phyloP scores from a whole-genome alignment of 2,797 vertebrate genomes.

The Champsocephalus gunnari region DNA sequence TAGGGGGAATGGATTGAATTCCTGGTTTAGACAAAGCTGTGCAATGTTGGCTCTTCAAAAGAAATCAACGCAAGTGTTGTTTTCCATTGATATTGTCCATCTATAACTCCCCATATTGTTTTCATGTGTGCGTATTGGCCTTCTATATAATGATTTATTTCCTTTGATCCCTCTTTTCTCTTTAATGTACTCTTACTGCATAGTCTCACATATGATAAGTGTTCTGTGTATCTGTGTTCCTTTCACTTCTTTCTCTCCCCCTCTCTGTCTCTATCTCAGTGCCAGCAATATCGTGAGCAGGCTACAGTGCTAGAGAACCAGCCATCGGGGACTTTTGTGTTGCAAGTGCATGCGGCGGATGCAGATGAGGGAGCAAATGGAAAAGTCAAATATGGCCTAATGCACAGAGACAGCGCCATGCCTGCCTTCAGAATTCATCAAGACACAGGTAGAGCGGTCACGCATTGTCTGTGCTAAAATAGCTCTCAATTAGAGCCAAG shows the following conservation, averaged over 20 bases:
- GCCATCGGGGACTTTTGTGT: slow-evolving; percentile 89
- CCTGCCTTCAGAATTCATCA: slow-evolving; percentile 92
- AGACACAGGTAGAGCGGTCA: slow-evolving; percentile 87
- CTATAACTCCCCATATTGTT: slow-evolving; percentile 36
- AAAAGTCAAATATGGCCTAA: slow-evolving; percentile 92
- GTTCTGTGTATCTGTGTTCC: slow-evolving; percentile 41
- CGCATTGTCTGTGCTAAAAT: slow-evolving; percentile 40
- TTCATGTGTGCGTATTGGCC: slow-evolving; percentile 44
- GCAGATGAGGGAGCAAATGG: slow-evolving; percentile 93
- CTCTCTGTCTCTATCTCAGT: slow-evolving; percentile 77
- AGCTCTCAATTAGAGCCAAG: slow-evolving; percentile 49
- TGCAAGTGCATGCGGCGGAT: slow-evolving; percentile 91
- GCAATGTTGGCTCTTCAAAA: slow-evolving; percentile 61
- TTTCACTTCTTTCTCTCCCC: background rate
- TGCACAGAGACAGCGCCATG: slow-evolving; percentile 90
- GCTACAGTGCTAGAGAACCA: slow-evolving; percentile 92
- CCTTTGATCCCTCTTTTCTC: slow-evolving; percentile 62
- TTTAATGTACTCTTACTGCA: slow-evolving; percentile 41
- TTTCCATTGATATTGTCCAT: slow-evolving; percentile 40
- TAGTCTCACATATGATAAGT: slow-evolving; percentile 13
- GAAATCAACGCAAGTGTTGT: slow-evolving; percentile 59
- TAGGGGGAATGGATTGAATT: slow-evolving; percentile 58
- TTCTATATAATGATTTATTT: slow-evolving; percentile 57
- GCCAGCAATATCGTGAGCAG: slow-evolving; percentile 88
- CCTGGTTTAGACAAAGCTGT: slow-evolving; percentile 50